Evolutionary conservation across 2,888 invertebrate species (phyloP).

Genomic region (Slavum lentiscoides): DNA sequence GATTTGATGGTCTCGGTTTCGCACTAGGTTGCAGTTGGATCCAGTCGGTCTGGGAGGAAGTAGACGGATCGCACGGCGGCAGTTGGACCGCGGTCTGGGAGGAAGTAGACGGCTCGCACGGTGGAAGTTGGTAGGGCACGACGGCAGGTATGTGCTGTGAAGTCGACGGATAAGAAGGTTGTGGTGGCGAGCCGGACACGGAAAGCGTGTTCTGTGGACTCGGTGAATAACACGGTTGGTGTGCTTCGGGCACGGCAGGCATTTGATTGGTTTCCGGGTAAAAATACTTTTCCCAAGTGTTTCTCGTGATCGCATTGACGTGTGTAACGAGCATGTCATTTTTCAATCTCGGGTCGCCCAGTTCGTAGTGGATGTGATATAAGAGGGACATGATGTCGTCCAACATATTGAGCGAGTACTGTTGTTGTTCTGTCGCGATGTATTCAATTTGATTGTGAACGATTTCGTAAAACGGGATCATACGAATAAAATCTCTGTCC

Average conservation of each 20-base stretch:
- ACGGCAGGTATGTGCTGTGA: too few relatives aligned
- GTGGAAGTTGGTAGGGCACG: neutral
- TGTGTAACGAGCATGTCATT: slow-evolving; percentile 15
- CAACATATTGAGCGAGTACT: slow-evolving; percentile 29
- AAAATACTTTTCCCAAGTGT: slow-evolving; percentile 35
- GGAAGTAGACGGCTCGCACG: neutral
- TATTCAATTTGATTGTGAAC: slow-evolving; percentile 36
- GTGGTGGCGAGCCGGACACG: too few relatives aligned
- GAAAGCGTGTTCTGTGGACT: too few relatives aligned
- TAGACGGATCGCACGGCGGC: neutral
- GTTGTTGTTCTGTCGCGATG: slow-evolving; percentile 3
- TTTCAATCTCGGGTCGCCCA: slow-evolving; percentile 34
- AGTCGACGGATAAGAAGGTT: too few relatives aligned
- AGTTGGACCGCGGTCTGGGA: too few relatives aligned
- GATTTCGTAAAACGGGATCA: slow-evolving; percentile 21
- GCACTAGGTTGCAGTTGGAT: too few relatives aligned
- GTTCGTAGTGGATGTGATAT: slow-evolving; percentile 37
- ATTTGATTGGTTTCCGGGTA: neutral
- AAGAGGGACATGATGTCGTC: slow-evolving; percentile 32
- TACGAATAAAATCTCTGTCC: slow-evolving; percentile 16
- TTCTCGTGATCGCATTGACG: slow-evolving; percentile 28
- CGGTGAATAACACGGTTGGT: neutral
- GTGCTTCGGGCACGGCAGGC: neutral
- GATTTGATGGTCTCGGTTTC: too few relatives aligned
- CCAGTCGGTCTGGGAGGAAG: too few relatives aligned